A percentile compares a stretch with the other conserved stretches of the same genome.
phyloP scores from a whole-genome alignment of 1,140 invertebrate genomes.

The Pseudomyrmex concolor region DNA sequence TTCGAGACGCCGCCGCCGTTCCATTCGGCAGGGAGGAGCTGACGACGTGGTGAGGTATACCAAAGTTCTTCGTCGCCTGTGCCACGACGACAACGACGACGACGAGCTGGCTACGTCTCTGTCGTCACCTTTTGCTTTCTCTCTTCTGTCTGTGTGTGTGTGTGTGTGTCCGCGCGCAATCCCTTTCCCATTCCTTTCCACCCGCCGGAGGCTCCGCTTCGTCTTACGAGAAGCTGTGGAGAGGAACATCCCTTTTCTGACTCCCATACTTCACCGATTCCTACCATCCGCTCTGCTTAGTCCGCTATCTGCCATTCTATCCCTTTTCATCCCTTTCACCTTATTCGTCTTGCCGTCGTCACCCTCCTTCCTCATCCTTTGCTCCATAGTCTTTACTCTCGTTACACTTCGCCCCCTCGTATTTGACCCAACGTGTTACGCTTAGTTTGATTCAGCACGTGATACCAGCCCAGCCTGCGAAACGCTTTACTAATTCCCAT shows the following conservation, averaged over 20 bases:
- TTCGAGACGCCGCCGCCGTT: conserved; percentile 50
- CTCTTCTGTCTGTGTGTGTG: background rate
- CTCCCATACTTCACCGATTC: conserved; percentile 61
- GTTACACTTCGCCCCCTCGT: conserved; percentile 49
- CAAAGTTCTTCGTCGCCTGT: conserved; percentile 51
- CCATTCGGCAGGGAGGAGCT: conserved; percentile 58
- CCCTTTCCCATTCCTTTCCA: conserved; percentile 16
- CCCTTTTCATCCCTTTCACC: conserved; percentile 51
- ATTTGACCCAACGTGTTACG: conserved; percentile 69
- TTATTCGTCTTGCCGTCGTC: conserved; percentile 61
- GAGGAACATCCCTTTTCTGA: conserved; percentile 70
- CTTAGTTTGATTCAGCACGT: conserved; percentile 75
- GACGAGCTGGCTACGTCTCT: conserved; percentile 19
- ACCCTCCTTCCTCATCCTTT: conserved; percentile 32
- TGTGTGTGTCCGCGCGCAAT: too few relatives aligned
- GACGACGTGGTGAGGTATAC: conserved; percentile 62
- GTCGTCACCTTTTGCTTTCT: conserved; percentile 15
- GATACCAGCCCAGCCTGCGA: conserved; percentile 64
- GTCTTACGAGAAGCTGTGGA: conserved; percentile 58
- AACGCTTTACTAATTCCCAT: conserved; percentile 26
- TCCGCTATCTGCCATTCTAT: conserved; percentile 39
- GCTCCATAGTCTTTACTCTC: conserved; percentile 50
- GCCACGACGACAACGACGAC: background rate
- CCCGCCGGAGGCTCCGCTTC: conserved; percentile 28
- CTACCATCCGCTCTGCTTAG: conserved; percentile 22